These are phyloP conservation scores for Bothrops jararaca DNA, from an alignment of 2,113 vertebrate species.

Conservation along the genomic window DNA sequence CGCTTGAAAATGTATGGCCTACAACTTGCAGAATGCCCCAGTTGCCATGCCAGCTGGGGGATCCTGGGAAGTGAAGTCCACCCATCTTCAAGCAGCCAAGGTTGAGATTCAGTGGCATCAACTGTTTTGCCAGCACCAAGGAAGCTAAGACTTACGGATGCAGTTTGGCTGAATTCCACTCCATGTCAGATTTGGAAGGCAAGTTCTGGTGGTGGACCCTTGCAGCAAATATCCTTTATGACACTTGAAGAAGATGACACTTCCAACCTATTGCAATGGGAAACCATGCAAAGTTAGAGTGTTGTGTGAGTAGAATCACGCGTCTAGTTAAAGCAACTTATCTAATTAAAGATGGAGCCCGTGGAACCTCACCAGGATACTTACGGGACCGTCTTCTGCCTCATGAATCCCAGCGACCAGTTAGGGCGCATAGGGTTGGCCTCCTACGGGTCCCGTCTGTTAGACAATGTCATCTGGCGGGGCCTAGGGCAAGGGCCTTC, in stretches of 20 bases:
- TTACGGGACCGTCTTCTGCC: too few relatives aligned
- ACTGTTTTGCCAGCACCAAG: too few relatives aligned
- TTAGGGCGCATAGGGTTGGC: too few relatives aligned
- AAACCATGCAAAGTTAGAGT: slow-evolving; percentile 4
- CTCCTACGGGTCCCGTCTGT: too few relatives aligned
- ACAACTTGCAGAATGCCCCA: background rate
- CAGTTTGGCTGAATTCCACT: slow-evolving; percentile 92
- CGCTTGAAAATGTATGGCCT: background rate
- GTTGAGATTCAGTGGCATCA: background rate
- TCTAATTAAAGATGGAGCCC: background rate
- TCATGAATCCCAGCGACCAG: too few relatives aligned
- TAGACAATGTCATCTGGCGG: too few relatives aligned
- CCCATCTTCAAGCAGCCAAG: background rate
- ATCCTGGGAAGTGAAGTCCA: background rate
- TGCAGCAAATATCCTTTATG: slow-evolving; percentile 95
- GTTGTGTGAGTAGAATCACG: background rate
- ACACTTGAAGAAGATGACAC: slow-evolving; percentile 88
- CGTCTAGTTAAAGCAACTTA: background rate
- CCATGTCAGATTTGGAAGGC: slow-evolving; percentile 96
- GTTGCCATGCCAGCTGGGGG: background rate
- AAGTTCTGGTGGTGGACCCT: slow-evolving; percentile 93
- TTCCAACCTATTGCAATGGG: slow-evolving; percentile 71
- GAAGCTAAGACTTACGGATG: slow-evolving; percentile 80
- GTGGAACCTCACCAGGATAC: background rate
- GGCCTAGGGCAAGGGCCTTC: too few relatives aligned